Evolutionary conservation across 2,113 vertebrate genomes (phyloP), one percentile per base, ranked within the genome.

Genomic region (Daboia siamensis): DNA sequence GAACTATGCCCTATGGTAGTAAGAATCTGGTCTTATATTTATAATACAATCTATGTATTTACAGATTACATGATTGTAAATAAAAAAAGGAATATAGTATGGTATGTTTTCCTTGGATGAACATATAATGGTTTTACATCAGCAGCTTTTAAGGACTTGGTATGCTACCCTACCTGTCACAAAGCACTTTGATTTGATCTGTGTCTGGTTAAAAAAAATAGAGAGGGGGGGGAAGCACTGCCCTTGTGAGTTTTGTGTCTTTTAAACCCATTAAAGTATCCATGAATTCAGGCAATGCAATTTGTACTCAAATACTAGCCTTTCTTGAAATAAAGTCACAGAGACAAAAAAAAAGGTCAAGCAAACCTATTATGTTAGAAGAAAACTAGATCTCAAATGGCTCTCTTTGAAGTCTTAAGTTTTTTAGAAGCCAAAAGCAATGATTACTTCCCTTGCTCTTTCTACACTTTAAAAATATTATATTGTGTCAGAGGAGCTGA

Each of bases 401-500:
- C 94, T 51, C 90, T 89, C 74, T 61, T 56, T 10, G 5, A 94
- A 44, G 80, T 85, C 88, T 59, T 39, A 33, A 33, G 15, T 86
- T 90, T 90, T 93, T 94, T 64, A 1, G 52, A 96, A 94, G 94
- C 24, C 1, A 84, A 46, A 13, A 90, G n/a, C 86, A 39, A 59
- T 39, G 21, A 87, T 91, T 91, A 29, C 20, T 89, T 87, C 46
- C 90, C 90, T 87, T 69, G 87, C 91, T 93, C 92, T 59, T 3
- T 92, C 94, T 52, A 87, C 91, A 95, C 96, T 97, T 94, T 24
- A 92, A 96, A 96, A 92, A 96, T 95, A 93, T 94, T 95, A 91
- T 94, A 96, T 97, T 96, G 93, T 94, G 88, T 52, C 7, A 96
- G 94, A 94, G 90, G 93, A 95, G 93, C 54, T 90, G 91, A 93